phyloP scores from a whole-genome alignment of 2,113 vertebrate species.

The Gobiocypris rarus region DNA sequence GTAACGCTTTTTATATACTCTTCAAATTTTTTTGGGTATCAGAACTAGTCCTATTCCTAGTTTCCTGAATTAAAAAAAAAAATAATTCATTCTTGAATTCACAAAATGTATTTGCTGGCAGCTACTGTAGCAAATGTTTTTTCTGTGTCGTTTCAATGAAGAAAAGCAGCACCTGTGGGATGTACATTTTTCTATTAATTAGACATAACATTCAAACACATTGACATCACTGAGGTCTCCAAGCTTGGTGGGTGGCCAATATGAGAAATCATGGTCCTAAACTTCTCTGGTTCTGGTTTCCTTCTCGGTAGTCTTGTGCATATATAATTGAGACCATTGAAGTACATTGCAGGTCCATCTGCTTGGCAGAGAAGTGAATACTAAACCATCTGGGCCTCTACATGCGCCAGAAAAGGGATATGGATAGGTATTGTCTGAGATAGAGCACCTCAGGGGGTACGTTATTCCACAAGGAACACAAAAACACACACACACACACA shows the following conservation, averaged over 20 bases:
- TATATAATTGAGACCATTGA: conserved; percentile 81
- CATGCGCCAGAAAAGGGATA: conserved; percentile 86
- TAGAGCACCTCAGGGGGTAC: conserved; percentile 61
- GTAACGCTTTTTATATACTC: background rate
- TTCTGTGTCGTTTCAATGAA: conserved; percentile 26
- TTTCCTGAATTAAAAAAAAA: background rate
- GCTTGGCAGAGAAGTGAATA: conserved; percentile 95
- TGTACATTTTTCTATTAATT: conserved; percentile 44
- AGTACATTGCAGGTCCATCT: conserved; percentile 94
- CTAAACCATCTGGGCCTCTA: conserved; percentile 93
- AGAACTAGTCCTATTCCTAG: background rate
- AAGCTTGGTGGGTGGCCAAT: conserved; percentile 61
- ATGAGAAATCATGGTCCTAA: conserved; percentile 64
- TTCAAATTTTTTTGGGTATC: background rate
- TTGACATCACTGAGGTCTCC: conserved; percentile 34
- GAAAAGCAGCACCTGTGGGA: conserved; percentile 39
- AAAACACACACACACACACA: conserved; percentile 39
- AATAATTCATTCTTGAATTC: background rate
- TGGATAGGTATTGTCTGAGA: conserved; percentile 84
- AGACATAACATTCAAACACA: conserved; percentile 42
- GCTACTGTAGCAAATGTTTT: background rate
- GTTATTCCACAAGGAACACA: conserved; percentile 57
- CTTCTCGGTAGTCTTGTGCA: conserved; percentile 58
- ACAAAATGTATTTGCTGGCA: conserved; percentile 27
- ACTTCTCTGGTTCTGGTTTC: conserved; percentile 39